Base-by-base conservation (phyloP, 2,888 invertebrate genomes). In the Chesias legatella region DNA sequence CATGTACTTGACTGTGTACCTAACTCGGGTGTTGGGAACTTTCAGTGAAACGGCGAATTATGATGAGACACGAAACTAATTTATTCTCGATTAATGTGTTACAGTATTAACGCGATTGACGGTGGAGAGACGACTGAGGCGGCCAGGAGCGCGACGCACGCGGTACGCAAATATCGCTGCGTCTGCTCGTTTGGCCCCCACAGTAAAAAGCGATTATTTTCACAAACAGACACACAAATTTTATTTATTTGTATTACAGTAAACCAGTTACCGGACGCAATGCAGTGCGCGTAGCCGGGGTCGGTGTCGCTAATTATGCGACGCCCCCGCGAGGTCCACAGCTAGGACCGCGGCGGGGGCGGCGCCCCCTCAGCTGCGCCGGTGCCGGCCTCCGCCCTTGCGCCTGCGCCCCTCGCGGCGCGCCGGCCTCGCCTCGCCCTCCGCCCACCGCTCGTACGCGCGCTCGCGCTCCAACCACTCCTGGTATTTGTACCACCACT, bases 401-500 rank as follows among this genome's bases (percentile, higher is more conserved):
- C 52, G 39, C 6, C 45, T 25, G 40, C 53, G 51, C 0, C 48
- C 33, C 10, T 51, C 53, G 40, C 53, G 53, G 0, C 53, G 48
- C 0, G 22, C 38, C 51, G 76, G 57, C 8, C 63, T 56, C 2
- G 70, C 71, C 0, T 86, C 84, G 3, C 80, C 90, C 63, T 82
- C 79, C 24, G 90, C 89, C 93, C 93, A 94, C 31, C 93, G 91
- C 68, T 93, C 93, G 73, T 93, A 94, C 20, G 92, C 93, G 27
- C 94, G 89, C 72, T 94, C 94, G n/a, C 93, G 90, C 53, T 95
- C 95, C 60, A 96, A 76, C 96, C 96, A 96, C 75, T 96, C 96
- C 73, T 96, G 95, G 73, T 96, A 96, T 61, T 94, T 93, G 84
- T 96, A 96, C 95, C 96, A 96, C 96, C 96, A 96, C 73, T 96